A percentile compares a stretch with the other conserved stretches of the same genome.
phyloP scores from a whole-genome alignment of 2,113 vertebrate genomes.

The Gymnobelideus leadbeateri region DNA sequence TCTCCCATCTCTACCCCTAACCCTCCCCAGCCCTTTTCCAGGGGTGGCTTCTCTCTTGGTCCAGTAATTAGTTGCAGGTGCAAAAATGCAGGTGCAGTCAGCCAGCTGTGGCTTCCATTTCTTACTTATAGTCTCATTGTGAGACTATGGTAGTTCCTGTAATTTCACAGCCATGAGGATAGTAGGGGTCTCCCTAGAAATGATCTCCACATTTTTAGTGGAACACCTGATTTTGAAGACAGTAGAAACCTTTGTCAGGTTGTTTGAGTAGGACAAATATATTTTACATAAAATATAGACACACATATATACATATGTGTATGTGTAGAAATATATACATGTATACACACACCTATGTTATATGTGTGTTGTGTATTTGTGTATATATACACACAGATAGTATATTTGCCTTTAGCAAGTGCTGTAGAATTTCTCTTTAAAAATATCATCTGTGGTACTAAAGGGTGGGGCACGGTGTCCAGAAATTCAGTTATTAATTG shows the following conservation, averaged over 20 bases:
- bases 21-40: background rate
- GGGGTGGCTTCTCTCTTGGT: background rate
- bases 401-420: background rate
- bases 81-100: constrained; percentile 2
- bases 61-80: constrained; percentile 22
- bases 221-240: background rate
- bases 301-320: background rate
- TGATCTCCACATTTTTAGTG: background rate
- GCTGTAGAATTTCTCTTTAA: background rate
- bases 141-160: background rate
- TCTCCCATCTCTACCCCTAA: background rate
- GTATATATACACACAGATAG: background rate
- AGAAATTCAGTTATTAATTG: background rate
- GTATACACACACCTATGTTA: background rate
- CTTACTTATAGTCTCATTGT: background rate
- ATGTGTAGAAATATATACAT: background rate
- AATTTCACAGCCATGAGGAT: background rate
- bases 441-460: background rate
- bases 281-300: background rate
- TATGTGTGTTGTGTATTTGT: background rate
- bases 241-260: constrained; percentile 12
- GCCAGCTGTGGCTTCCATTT: constrained; percentile 19
- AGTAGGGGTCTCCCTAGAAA: background rate
- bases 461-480: background rate
- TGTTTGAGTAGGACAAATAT: background rate